These are phyloP conservation scores for Thymelicus acteon DNA, from an alignment of 2,888 invertebrate species.

Conservation along the genomic window DNA sequence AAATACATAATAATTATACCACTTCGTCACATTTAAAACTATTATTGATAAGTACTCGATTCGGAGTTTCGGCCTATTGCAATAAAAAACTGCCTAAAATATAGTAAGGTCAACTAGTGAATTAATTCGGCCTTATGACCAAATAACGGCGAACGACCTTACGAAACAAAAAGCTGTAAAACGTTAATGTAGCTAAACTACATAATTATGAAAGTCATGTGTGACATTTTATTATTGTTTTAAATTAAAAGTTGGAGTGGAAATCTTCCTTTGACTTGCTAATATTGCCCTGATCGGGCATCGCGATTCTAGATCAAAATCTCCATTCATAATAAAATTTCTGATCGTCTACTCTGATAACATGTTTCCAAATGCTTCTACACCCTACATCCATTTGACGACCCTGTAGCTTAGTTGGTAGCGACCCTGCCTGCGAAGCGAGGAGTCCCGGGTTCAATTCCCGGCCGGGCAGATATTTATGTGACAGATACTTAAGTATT, in stretches of 20 bases:
- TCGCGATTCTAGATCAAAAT: too few relatives aligned
- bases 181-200: constrained; percentile 4
- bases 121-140: constrained; percentile 13
- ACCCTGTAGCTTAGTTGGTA: too few relatives aligned
- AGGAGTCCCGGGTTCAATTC: too few relatives aligned
- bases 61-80: constrained; percentile 1
- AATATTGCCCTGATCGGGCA: too few relatives aligned
- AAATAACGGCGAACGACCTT: not conserved
- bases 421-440: too few relatives aligned
- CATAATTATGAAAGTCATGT: constrained; percentile 1
- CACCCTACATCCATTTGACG: too few relatives aligned
- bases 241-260: not conserved
- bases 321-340: too few relatives aligned
- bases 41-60: not conserved
- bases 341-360: too few relatives aligned
- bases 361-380: too few relatives aligned
- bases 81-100: constrained; percentile 10
- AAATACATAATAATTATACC: too few relatives aligned
- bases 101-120: constrained; percentile 6
- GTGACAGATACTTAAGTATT: too few relatives aligned
- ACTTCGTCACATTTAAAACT: not conserved
- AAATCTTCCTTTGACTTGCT: not conserved
- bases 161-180: constrained; percentile 1
- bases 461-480: too few relatives aligned
- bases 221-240: not conserved